Base-by-base conservation (phyloP, 1,140 invertebrate genomes). In the Anoplolepis gracilipes region DNA sequence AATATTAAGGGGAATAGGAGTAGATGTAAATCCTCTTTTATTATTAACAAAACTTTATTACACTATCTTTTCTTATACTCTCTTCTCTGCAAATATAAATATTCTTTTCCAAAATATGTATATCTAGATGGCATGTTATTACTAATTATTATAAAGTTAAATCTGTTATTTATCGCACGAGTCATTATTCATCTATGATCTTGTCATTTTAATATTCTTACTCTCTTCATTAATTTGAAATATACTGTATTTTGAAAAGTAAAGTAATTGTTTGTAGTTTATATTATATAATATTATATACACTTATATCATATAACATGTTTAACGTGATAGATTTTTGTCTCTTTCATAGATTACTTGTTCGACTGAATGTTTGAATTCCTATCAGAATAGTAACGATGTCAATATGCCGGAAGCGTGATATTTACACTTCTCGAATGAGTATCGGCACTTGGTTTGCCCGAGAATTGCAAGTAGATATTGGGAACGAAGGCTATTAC, bases 391-490 rank as follows among this genome's bases (percentile, higher is more conserved):
- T 49, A 11, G 11, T 19, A 46, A 55, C 77, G 16, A 39, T 70
- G 65, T 70, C 77, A 30, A 81, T 81, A 81, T 33, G 16, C 22
- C 59, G 77, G 25, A 81, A 81, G 19, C 46, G 33, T 19, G 49
- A 16, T 70, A 81, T 81, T 65, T 57, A 30, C 39, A 42, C 77
- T 57, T 57, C 33, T 42, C 36, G 16, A 57, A 67, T 53, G 49
- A 42, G 49, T 25, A 64, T 67, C 42, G 22, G 22, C 42, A 59
- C 49, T 81, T 30, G 65, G 65, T 57, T 81, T 39, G 78, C 49
- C 39, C n/a, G 22, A 33, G 78, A 81, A 81, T 72, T 57, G 33
- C 78, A 57, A 81, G 53, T 42, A 67, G 77, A 55, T 79, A 79
- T 81, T 57, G 65, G 65, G 11, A 72, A 30, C 46, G 49, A 81